These are phyloP conservation scores for Limosa lapponica DNA, from an alignment of 2,797 vertebrate genomes.

Conservation along the genomic window DNA sequence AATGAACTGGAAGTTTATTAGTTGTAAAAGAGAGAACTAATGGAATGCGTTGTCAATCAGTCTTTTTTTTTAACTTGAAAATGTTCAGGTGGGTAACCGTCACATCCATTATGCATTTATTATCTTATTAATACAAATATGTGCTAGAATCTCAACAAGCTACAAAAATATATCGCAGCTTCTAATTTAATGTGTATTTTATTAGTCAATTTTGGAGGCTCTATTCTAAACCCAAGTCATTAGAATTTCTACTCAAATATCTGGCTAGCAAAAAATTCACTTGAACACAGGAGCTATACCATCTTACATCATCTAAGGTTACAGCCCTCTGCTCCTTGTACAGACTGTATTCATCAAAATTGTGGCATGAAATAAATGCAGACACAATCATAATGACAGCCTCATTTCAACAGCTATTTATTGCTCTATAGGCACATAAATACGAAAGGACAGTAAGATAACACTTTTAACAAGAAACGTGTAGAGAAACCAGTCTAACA, in stretches of 20 bases:
- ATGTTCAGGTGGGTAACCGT: constrained; percentile 6
- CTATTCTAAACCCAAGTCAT: background rate
- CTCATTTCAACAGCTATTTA: background rate
- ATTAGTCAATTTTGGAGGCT: background rate
- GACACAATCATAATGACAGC: background rate
- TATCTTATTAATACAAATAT: constrained; percentile 1
- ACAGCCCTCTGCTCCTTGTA: background rate
- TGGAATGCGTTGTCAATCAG: background rate
- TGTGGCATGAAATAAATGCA: background rate
- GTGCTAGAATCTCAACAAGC: background rate
- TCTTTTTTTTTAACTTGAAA: background rate
- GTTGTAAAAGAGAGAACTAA: constrained; percentile 42
- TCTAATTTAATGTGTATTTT: background rate
- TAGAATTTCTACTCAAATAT: background rate
- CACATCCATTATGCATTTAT: constrained; percentile 8
- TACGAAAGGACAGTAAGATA: background rate
- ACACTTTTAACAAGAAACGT: background rate
- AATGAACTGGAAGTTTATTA: constrained; percentile 65
- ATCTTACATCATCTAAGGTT: background rate
- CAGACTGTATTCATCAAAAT: background rate
- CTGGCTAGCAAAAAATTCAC: background rate
- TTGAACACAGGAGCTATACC: background rate
- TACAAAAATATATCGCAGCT: background rate
- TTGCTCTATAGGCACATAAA: background rate
- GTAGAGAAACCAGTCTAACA: background rate